Evolutionary conservation across 2,888 invertebrate species (phyloP), one percentile per base, ranked within the genome.

Genomic region (Zygothrica quintamaculata): DNA sequence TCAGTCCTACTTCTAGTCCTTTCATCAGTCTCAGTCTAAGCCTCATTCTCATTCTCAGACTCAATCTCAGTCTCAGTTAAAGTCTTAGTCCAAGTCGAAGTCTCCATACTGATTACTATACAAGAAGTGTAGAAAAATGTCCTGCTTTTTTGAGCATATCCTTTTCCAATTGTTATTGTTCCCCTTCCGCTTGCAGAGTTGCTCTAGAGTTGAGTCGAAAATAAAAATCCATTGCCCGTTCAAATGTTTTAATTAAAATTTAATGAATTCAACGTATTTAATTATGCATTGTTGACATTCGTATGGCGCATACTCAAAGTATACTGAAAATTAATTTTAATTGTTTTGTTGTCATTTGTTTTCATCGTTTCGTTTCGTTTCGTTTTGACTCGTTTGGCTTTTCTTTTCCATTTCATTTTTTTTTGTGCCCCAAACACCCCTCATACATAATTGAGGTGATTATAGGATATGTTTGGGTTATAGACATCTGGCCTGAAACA

Each of bases 221-320:
- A 82, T 77, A 80, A 82, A 79, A 80, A 69, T 77, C 80, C 69
- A 82, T 82, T 74, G 79, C 68, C 61, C 80, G 74, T 79, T 84
- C 75, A 82, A 81, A 84, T 84, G 81, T 66, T 81, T 81, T 81
- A 82, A 82, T 82, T 84, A 82, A 84, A 82, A 78, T 84, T 84
- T 78, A 78, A 82, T 78, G 81, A 74, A 76, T 78, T 76, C 84
- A 65, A 60, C 70, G 74, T 81, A 77, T 81, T 82, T 82, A 82
- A 84, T 82, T 84, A 81, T 82, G 81, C 76, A 67, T 80, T 74
- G 73, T 43, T 65, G 51, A 48, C 55, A 58, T 47, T 69, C 47
- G 39, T 42, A 37, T 48, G 37, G 42, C 55, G 57, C 65, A n/a
- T n/a, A 48, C 48, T 64, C 53, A 71, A 74, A 65, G 65, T 58